Percentiles rank a stretch among this genome's conserved stretches.
These are phyloP conservation scores for Micronycteris hirsuta DNA, from an alignment of 2,113 vertebrate genomes.

Conservation along the genomic window DNA sequence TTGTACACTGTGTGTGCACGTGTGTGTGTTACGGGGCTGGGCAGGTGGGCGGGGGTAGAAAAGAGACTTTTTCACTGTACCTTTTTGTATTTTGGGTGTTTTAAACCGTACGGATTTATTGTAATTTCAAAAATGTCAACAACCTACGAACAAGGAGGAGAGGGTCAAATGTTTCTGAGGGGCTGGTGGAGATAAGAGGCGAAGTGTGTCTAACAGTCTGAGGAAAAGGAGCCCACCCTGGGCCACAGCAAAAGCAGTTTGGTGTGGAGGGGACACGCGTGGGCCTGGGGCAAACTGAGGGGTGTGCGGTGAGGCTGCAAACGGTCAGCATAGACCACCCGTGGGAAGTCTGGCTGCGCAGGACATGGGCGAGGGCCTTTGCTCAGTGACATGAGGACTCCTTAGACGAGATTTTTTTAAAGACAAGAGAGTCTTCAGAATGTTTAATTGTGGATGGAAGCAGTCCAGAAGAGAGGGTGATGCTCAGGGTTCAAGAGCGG, in stretches of 20 bases:
- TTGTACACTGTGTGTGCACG: not conserved
- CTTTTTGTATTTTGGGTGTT: not conserved
- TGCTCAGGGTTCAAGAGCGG: not conserved
- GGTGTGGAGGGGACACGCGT: accelerated
- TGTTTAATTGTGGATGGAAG: not conserved
- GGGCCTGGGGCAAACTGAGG: accelerated
- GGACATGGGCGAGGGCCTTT: not conserved
- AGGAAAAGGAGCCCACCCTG: not conserved
- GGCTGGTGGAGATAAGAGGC: not conserved
- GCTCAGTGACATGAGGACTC: not conserved
- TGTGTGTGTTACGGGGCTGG: not conserved
- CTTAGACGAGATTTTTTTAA: not conserved
- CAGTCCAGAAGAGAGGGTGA: not conserved
- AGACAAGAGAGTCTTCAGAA: not conserved
- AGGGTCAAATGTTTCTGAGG: not conserved
- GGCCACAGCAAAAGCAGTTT: not conserved
- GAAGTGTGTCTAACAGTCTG: not conserved
- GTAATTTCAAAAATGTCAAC: not conserved
- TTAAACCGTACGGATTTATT: not conserved
- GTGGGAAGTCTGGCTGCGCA: not conserved
- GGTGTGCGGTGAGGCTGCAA: not conserved
- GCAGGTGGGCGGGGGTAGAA: not conserved
- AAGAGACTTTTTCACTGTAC: conserved; percentile 6
- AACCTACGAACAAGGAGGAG: not conserved
- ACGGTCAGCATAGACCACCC: not conserved